Evolutionary conservation across 1,140 invertebrate genomes (phyloP).

Genomic region (Papilio helenus): DNA sequence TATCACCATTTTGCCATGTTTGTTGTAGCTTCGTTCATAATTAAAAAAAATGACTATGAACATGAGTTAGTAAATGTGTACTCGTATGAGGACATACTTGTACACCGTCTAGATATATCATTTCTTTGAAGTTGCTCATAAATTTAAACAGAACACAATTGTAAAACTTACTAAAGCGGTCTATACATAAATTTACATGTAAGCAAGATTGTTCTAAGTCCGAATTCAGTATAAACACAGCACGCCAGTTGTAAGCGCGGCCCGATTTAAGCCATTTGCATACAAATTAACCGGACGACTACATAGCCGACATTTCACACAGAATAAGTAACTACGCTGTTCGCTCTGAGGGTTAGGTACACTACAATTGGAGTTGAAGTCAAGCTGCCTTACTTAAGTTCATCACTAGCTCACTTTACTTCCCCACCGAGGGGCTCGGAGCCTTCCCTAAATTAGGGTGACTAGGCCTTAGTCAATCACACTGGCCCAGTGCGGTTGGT

Average conservation of each 20-base stretch:
- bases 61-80: too few species aligned
- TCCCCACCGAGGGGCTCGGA: too few species aligned
- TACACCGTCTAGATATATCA: not conserved
- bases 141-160: not conserved
- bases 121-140: not conserved
- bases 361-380: too few species aligned
- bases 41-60: too few species aligned
- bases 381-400: too few species aligned
- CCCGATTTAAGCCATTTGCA: conserved; percentile 59
- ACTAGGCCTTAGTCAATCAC: too few species aligned
- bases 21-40: too few species aligned
- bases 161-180: not conserved
- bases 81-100: too few species aligned
- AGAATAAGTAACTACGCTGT: conserved; percentile 60
- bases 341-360: not conserved
- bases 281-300: conserved; percentile 70
- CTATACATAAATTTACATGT: conserved; percentile 4
- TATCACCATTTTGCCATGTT: too few species aligned
- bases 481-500: too few species aligned
- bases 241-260: conserved; percentile 8
- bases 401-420: too few species aligned
- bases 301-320: conserved; percentile 69
- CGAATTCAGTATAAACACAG: conserved; percentile 13
- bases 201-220: conserved; percentile 21
- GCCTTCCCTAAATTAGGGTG: too few species aligned